Evolutionary conservation across 1,140 invertebrate species (phyloP), one percentile per base, ranked within the genome.

Genomic region (Calosoma granatense): DNA sequence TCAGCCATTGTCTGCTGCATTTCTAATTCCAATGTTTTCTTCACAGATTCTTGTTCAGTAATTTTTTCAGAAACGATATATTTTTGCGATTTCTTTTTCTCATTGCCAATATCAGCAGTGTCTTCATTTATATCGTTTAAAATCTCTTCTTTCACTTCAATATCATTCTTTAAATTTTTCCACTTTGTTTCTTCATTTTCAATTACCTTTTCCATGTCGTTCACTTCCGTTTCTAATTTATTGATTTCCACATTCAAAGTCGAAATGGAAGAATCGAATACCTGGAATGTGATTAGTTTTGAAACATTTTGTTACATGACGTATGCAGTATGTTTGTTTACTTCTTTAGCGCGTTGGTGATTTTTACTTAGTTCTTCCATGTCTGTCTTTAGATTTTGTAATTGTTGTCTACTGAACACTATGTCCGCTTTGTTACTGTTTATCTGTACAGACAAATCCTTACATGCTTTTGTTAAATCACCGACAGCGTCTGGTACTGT

Each of bases 401-500:
- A 17, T 47, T 47, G 9, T 47, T 47, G 41, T 4, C 41, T 9
- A 9, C 3, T 9, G 3, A 17, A 6, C 4, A 17, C 4, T 12
- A 12, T 47, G 9, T 9, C 41, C 9, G 17, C 4, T 9, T 47
- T 12, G 6, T 12, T 12, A 6, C 6, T 17, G 17, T 47, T 47
- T 47, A 47, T 23, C 60, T 64, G 53, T 39, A 26, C 21, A 54
- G 56, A 30, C 41, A 56, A 56, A 54, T 56, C 59, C 41, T 57
- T 54, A 17, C 53, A 60, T 47, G 52, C 60, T 54, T 51, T 58
- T 55, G 1, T 26, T 19, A 58, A 52, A 41, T 60, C 57, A 39
- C 2, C 36, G 19, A 22, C 30, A 41, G 58, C 57, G 0, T 56
- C 23, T 30, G 61, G 55, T 14, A 59, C 20, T 9, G 55, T 20